Evolutionary conservation across 2,113 vertebrate genomes (phyloP).

Genomic region (Grus americana): DNA sequence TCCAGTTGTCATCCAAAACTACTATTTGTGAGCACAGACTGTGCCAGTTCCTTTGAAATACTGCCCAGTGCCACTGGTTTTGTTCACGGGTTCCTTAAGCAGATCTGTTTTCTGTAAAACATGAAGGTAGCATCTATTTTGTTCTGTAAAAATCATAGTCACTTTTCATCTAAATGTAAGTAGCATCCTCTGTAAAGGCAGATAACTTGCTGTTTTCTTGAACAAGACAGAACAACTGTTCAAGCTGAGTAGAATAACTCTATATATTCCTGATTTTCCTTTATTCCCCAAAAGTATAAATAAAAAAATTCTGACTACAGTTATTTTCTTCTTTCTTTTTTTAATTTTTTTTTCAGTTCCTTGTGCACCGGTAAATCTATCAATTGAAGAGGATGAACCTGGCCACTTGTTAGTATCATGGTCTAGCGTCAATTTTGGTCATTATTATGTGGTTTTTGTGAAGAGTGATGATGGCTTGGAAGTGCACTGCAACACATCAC

Average conservation of each 20-base stretch:
- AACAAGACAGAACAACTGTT: not conserved
- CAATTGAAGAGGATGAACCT: slow-evolving; percentile 74
- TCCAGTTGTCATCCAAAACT: not conserved
- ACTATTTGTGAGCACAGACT: not conserved
- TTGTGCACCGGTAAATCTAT: slow-evolving; percentile 81
- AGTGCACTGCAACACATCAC: slow-evolving; percentile 86
- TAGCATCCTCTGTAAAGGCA: not conserved
- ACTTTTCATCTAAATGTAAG: not conserved
- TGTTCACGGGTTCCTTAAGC: not conserved
- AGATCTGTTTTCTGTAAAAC: not conserved
- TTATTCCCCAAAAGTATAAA: not conserved
- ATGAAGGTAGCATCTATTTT: not conserved
- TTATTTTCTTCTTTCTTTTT: not conserved
- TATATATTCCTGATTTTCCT: not conserved
- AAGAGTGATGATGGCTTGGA: slow-evolving; percentile 90
- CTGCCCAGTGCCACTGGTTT: not conserved
- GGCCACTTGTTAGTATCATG: slow-evolving; percentile 84
- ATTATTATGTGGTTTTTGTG: slow-evolving; percentile 87
- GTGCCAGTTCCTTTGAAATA: not conserved
- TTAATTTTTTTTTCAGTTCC: slow-evolving; percentile 74
- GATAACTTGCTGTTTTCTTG: not conserved
- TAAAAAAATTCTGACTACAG: not conserved
- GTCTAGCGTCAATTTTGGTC: slow-evolving; percentile 72
- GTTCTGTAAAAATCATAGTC: not conserved
- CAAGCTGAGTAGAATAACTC: not conserved